phyloP scores from a whole-genome alignment of 2,888 invertebrate genomes.

The Netelia inedita region DNA sequence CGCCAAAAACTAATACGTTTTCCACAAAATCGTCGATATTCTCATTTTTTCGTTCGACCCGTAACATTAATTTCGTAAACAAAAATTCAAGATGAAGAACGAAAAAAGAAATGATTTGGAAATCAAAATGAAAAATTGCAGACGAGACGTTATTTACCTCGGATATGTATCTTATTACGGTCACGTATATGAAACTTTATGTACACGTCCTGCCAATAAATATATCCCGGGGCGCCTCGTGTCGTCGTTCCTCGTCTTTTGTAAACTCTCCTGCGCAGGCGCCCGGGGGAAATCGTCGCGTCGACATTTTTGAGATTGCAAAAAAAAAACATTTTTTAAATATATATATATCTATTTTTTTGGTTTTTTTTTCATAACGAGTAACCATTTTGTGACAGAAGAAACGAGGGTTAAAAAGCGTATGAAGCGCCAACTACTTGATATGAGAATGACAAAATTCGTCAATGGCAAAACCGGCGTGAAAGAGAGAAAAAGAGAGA shows the following conservation, averaged over 20 bases:
- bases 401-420: neutral
- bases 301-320: conserved; percentile 9
- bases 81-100: neutral
- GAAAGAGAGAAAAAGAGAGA: conserved; percentile 41
- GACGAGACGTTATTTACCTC: neutral
- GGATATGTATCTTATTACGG: neutral
- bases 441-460: neutral
- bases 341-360: neutral
- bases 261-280: conserved; percentile 75
- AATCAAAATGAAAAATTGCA: neutral
- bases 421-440: neutral
- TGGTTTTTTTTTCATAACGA: neutral
- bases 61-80: neutral
- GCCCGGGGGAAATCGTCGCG: conserved; percentile 68
- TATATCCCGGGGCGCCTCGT: conserved; percentile 74
- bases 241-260: conserved; percentile 76
- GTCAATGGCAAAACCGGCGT: conserved; percentile 12
- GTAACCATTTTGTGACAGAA: neutral
- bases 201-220: conserved; percentile 65
- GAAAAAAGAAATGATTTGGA: conserved; percentile 14
- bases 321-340: conserved; percentile 6
- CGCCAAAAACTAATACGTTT: conserved; percentile 1
- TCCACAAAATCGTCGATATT: conserved; percentile 8
- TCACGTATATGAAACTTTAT: conserved; percentile 29
- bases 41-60: conserved; percentile 27